Evolutionary conservation across 1,140 invertebrate species (phyloP).

Genomic region (Apolygus lucorum): DNA sequence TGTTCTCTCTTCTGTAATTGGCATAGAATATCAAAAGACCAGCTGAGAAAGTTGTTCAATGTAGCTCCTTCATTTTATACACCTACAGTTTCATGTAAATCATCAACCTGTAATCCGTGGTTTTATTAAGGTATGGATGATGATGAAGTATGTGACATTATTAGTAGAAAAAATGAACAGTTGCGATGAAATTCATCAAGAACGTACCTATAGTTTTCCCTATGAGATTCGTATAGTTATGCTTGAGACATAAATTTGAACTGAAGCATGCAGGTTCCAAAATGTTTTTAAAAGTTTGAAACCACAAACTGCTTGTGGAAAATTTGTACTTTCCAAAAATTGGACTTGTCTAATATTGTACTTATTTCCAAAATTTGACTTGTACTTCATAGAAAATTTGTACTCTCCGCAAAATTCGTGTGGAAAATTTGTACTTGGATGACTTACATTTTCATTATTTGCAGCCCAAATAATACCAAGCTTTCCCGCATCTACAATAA

Average conservation of each 20-base stretch:
- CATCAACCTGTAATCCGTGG: not conserved
- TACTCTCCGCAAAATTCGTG: too few relatives aligned
- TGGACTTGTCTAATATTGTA: too few relatives aligned
- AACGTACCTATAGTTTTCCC: not conserved
- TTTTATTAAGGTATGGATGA: not conserved
- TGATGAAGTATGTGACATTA: not conserved
- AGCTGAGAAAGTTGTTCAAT: too few relatives aligned
- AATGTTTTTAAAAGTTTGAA: too few relatives aligned
- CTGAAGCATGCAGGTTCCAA: too few relatives aligned
- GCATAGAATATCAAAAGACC: too few relatives aligned
- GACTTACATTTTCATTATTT: not conserved
- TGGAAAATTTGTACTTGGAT: too few relatives aligned
- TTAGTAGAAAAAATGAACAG: not conserved
- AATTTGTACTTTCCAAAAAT: too few relatives aligned
- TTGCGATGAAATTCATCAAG: not conserved
- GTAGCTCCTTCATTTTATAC: not conserved
- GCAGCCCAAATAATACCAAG: not conserved
- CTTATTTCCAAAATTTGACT: too few relatives aligned
- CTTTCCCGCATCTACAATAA: not conserved
- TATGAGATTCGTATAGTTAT: not conserved
- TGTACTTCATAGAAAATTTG: too few relatives aligned
- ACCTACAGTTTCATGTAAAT: not conserved
- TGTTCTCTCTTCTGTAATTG: too few relatives aligned
- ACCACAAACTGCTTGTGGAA: too few relatives aligned
- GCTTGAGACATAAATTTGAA: not conserved